These are phyloP conservation scores for Cephus pulcher DNA, from an alignment of 2,888 invertebrate genomes.

Conservation along the genomic window DNA sequence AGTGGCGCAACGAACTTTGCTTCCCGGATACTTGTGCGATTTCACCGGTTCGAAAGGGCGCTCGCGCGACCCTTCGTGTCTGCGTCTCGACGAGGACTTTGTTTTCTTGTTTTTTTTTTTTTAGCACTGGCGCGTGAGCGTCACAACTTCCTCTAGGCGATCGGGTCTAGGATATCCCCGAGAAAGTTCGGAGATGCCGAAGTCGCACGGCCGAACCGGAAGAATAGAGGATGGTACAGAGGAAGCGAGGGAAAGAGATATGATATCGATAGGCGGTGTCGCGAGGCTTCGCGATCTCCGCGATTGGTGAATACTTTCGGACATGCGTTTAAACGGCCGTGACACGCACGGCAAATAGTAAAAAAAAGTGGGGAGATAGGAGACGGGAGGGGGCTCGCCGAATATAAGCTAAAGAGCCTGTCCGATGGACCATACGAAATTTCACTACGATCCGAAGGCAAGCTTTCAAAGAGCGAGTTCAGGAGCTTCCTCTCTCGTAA, in stretches of 20 bases:
- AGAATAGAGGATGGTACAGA: constrained; percentile 3
- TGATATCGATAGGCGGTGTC: constrained; percentile 1
- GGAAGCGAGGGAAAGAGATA: constrained; percentile 20
- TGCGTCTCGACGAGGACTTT: not conserved
- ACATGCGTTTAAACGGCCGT: constrained; percentile 40
- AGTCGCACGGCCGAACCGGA: constrained; percentile 1
- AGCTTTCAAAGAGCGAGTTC: constrained; percentile 40
- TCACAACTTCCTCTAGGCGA: no score
- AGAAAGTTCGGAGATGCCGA: not conserved
- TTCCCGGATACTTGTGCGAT: constrained; percentile 57
- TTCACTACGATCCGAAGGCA: constrained; percentile 54
- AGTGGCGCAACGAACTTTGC: constrained; percentile 59
- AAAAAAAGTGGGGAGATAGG: constrained; percentile 49
- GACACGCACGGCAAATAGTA: constrained; percentile 27
- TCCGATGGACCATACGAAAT: constrained; percentile 64
- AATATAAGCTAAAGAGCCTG: constrained; percentile 64
- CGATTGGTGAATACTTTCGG: constrained; percentile 46
- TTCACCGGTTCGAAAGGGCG: no score
- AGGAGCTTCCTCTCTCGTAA: no score
- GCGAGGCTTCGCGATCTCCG: not conserved
- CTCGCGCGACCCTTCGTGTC: no score
- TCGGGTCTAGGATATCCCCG: not conserved
- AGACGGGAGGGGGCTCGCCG: constrained; percentile 51
- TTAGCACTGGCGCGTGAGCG: no score
- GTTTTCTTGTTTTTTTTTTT: no score